Base-by-base conservation (phyloP, 2,113 vertebrate species). In the Holacanthus passer region DNA sequence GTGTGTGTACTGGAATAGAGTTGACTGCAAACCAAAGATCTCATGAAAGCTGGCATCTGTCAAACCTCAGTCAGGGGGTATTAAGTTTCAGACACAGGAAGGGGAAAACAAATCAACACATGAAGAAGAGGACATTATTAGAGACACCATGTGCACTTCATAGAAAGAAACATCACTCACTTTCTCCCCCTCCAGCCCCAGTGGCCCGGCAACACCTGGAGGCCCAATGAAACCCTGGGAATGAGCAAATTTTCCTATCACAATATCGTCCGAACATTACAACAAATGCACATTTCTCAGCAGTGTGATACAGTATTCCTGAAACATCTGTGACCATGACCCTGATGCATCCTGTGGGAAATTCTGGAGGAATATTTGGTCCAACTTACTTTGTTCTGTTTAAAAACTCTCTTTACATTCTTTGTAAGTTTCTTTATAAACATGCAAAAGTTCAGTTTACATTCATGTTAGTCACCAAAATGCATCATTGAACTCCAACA, bases 191-290 rank as follows among this genome's bases (percentile, higher is more conserved):
- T 98, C 96, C 60, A 94, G 94, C 69, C 98, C 98, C 14, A 85
- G 94, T 64, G 96, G 96, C 83, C 98, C 98, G 81, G 94, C 95
- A 75, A 95, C 86, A 59, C 98, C 98, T 74, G 97, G 97, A 86
- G 95, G 96, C 58, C 98, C 98, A 89, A 99, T 99, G 84, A 99
- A 99, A 85, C 98, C 98, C 98, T 99, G 81, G 14, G 93, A 85
- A 79, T 48, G 0, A 85, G 6, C 5, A 78, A 65, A 4, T 79
- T 52, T 8, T 53, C 10, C 78, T 4, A 35, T 35, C 35, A 65
- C 64, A 77, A 41, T n/a, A 19, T 5, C 45, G 45, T 19, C 11
- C 58, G 4, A 60, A 50, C 27, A 73, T 22, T 10, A 16, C 53
- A 60, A 16, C 24, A 56, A 62, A 48, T 22, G 4, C 31, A 39